Evolutionary conservation across 2,797 vertebrate genomes (phyloP), one percentile per base, ranked within the genome.

Genomic region (Myotis daubentonii): DNA sequence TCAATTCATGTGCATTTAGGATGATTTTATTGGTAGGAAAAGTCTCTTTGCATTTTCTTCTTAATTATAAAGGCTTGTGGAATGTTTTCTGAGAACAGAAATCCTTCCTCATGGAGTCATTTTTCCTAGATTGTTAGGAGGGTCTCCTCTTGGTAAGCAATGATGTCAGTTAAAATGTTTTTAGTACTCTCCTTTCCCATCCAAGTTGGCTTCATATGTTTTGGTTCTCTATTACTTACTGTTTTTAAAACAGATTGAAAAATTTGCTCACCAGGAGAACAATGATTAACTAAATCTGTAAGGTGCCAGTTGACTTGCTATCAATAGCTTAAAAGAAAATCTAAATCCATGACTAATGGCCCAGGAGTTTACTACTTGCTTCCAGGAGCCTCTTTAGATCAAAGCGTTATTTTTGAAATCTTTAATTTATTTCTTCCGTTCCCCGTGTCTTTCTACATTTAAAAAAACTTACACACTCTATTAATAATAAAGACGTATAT

Each of bases 221-320:
- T 90, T 51, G n/a, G 55, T 83, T 92, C 38, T 81, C 33, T 78
- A 28, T 83, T 51, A 70, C 47, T 87, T 88, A 74, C 68, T 83
- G 25, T 89, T 95, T 96, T 83, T 36, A 93, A 90, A 95, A 85
- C 76, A 90, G 51, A 85, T 8, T 95, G 92, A 92, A 97, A 87
- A 94, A 49, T 88, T 87, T 86, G 30, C 74, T 95, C 88, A 83
- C 79, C 25, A 36, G 91, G 41, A 79, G 51, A 79, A 76, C 92
- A 96, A 90, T 95, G 93, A 96, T 96, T 90, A 97, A 95, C 82
- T 89, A 94, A 95, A 91, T 72, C 70, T 91, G 82, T 91, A 93
- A 95, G 91, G 87, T 94, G 65, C 71, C 78, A 80, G 95, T 88
- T 94, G 16, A 89, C 71, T 95, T 88, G 85, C 92, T 92, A 95